phyloP scores from a whole-genome alignment of 2,888 invertebrate species.

The Athripsodes cinereus region DNA sequence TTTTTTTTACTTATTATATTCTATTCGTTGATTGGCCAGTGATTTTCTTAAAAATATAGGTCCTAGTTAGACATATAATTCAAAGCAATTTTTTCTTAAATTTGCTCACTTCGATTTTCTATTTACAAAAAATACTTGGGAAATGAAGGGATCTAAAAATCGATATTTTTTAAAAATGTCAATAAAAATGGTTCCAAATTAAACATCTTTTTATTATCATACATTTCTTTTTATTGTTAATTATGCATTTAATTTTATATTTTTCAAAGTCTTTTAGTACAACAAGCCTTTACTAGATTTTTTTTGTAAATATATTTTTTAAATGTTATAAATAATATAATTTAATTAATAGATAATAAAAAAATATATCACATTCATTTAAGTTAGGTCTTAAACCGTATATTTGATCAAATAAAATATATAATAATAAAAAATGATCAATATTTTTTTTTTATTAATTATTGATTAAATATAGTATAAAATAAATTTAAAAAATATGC shows the following conservation, averaged over 20 bases:
- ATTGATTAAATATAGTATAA: too few species aligned
- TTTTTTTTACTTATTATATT: background rate
- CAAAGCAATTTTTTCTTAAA: background rate
- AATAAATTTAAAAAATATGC: slow-evolving; percentile 7
- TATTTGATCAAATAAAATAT: slow-evolving; percentile 10
- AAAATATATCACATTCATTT: too few species aligned
- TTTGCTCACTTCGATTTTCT: background rate
- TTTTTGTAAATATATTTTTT: slow-evolving; percentile 16
- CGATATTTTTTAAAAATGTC: background rate
- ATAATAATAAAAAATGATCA: slow-evolving; percentile 4
- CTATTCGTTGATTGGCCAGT: background rate
- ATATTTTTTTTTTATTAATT: background rate
- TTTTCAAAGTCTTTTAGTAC: slow-evolving; percentile 17
- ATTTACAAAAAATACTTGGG: background rate
- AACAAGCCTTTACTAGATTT: slow-evolving; percentile 9
- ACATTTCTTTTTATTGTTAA: background rate
- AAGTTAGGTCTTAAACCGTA: too few species aligned
- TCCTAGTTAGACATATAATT: background rate
- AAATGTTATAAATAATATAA: slow-evolving; percentile 6
- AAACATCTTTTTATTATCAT: background rate
- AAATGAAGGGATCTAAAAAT: background rate
- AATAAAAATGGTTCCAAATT: too few species aligned
- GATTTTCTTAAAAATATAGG: background rate
- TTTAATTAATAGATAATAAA: background rate
- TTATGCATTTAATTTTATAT: slow-evolving; percentile 7